Evolutionary conservation across 2,113 vertebrate species (phyloP).

Genomic region (Taurulus bubalis): DNA sequence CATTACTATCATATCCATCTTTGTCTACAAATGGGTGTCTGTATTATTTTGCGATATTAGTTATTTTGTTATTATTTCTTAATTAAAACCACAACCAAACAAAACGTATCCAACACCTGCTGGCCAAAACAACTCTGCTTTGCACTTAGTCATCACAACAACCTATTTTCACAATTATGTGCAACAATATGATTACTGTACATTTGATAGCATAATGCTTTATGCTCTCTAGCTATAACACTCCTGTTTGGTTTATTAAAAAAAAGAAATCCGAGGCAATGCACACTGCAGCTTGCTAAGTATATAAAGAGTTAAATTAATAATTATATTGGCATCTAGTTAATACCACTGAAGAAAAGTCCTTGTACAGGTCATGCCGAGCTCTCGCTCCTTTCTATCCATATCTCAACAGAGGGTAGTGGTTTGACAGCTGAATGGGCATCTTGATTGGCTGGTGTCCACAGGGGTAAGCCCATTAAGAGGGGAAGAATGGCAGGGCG

Average conservation of each 20-base stretch:
- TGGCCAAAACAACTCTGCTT: background rate
- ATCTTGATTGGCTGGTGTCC: slow-evolving; percentile 72
- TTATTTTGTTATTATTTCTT: background rate
- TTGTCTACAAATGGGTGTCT: background rate
- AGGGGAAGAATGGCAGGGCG: slow-evolving; percentile 65
- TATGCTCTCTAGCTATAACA: background rate
- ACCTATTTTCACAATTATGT: slow-evolving; percentile 1
- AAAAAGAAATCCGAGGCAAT: background rate
- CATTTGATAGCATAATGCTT: background rate
- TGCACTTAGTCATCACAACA: background rate
- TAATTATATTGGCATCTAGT: slow-evolving; percentile 41
- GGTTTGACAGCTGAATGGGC: slow-evolving; percentile 72
- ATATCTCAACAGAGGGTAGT: slow-evolving; percentile 57
- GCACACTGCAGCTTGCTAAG: background rate
- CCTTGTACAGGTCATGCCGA: slow-evolving; percentile 63
- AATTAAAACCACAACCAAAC: background rate
- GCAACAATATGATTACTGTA: background rate
- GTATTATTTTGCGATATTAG: background rate
- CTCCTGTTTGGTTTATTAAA: background rate
- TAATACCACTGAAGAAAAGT: slow-evolving; percentile 53
- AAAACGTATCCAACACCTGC: background rate
- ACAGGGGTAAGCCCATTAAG: slow-evolving; percentile 71
- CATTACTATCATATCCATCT: slow-evolving; percentile 5
- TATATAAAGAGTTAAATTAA: slow-evolving; percentile 20
- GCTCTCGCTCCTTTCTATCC: slow-evolving; percentile 47